Evolutionary conservation across 1,140 invertebrate species (phyloP), one percentile per base, ranked within the genome.

Genomic region (Phortica variegata): DNA sequence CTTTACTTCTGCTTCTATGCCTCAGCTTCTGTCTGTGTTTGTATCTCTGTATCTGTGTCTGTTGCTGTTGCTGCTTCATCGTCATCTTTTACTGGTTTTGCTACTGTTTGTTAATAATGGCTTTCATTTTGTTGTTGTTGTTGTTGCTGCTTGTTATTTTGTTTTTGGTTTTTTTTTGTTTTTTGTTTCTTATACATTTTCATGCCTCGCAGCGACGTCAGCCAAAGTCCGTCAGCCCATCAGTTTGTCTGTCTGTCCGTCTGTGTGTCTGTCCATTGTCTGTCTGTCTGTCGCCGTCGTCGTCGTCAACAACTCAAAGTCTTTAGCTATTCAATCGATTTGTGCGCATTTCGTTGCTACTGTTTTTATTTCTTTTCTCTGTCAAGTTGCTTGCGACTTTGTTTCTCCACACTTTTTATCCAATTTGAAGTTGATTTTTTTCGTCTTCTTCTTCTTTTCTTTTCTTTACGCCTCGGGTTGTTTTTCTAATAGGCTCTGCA

Each of bases 21-120:
- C 36, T 42, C 34, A 20, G 10, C 37, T 38, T 20, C 43, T 51
- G 20, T 41, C 49, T 15, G 26, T 29, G 54, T 34, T 43, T 42
- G 56, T 34, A 19, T 40, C 16, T 32, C 54, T 15, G 26, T 7
- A 29, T 29, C 12, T 29, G 26, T 29, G 26, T 29, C 6, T n/a
- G n/a, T n/a, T n/a, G n/a, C n/a, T n/a, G n/a, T n/a, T n/a, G n/a
- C n/a, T n/a, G n/a, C n/a, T n/a, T n/a, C n/a, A n/a, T 5, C 36
- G 17, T 15, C 36, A 13, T 31, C 46, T 42, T 26, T 26, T 26
- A 26, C 23, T 26, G 23, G 23, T 26, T 26, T 26, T 40, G 63
- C 63, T 68, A 66, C 63, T 63, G 62, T 66, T 66, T 56, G 56
- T 66, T 68, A 60, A 62, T 62, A 53, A 66, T 66, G 59, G 56